phyloP scores from a whole-genome alignment of 2,113 vertebrate species.

The Atherinomorus stipes region DNA sequence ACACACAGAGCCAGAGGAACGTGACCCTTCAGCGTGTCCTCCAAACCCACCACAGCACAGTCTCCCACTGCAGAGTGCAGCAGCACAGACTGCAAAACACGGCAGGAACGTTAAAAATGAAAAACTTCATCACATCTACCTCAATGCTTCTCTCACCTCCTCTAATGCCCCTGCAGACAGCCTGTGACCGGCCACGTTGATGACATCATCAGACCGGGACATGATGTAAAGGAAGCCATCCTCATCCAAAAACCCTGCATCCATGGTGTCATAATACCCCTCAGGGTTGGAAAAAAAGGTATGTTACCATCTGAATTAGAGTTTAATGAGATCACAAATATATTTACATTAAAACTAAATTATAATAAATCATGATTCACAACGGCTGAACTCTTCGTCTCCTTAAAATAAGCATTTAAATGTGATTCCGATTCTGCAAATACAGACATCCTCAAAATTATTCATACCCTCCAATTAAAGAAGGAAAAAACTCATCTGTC shows the following conservation, averaged over 20 bases:
- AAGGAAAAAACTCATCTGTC: too few species aligned
- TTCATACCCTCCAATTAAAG: too few species aligned
- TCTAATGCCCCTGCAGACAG: conserved; percentile 94
- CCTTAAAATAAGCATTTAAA: too few species aligned
- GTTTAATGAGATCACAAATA: background rate
- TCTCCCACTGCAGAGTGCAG: conserved; percentile 88
- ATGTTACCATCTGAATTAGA: background rate
- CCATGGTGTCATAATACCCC: conserved; percentile 99
- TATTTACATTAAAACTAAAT: too few species aligned
- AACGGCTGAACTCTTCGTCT: too few species aligned
- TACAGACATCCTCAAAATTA: too few species aligned
- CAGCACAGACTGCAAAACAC: conserved; percentile 85
- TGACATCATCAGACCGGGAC: conserved; percentile 96
- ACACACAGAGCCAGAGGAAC: conserved; percentile 94
- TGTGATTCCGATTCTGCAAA: too few species aligned
- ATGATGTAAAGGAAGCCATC: conserved; percentile 94
- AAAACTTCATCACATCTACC: too few species aligned
- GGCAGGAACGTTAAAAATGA: background rate
- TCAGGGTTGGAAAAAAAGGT: conserved; percentile 52
- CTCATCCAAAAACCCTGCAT: conserved; percentile 93
- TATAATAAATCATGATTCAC: too few species aligned
- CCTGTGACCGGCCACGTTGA: conserved; percentile 97
- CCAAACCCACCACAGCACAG: conserved; percentile 94
- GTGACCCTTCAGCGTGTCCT: conserved; percentile 93
- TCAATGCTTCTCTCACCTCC: conserved; percentile 83